These are phyloP conservation scores for Cheilosia pagana DNA, from an alignment of 2,888 invertebrate species.

Conservation along the genomic window DNA sequence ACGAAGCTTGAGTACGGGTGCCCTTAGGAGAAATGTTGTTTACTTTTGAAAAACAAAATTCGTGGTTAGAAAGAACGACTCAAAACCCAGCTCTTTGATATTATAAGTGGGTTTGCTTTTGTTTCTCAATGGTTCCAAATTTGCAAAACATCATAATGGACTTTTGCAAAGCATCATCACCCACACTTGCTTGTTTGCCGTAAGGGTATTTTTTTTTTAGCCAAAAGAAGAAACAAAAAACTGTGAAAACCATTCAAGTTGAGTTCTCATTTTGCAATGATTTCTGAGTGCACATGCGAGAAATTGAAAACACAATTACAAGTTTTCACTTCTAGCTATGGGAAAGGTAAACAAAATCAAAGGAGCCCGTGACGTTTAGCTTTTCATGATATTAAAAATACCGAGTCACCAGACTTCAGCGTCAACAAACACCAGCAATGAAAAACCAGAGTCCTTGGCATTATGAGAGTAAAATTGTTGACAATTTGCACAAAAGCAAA, in stretches of 20 bases:
- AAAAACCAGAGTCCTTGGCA: conserved; percentile 55
- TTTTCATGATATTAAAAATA: conserved; percentile 37
- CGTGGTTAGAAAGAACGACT: not conserved
- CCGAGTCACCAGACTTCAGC: conserved; percentile 27
- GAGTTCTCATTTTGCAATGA: not conserved
- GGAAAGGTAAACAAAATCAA: conserved; percentile 28
- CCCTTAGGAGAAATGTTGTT: not conserved
- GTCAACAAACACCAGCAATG: conserved; percentile 57
- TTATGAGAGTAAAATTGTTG: conserved; percentile 58
- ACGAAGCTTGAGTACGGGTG: not conserved
- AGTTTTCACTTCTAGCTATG: too few relatives aligned
- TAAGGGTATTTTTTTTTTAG: too few relatives aligned
- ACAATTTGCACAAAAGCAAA: conserved; percentile 53
- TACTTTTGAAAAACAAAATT: not conserved
- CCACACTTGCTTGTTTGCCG: too few relatives aligned
- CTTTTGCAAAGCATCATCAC: too few relatives aligned
- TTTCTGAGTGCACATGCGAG: too few relatives aligned
- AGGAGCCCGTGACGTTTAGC: conserved; percentile 27
- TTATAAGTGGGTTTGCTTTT: too few relatives aligned
- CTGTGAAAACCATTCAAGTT: too few relatives aligned
- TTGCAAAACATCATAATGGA: too few relatives aligned
- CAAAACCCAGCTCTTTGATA: not conserved
- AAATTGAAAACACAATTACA: too few relatives aligned
- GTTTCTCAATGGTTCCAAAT: too few relatives aligned
- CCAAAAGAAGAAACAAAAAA: too few relatives aligned